Conservation (phyloP, 2,113 vertebrate species). For the Cephalopholis sonnerati region DNA sequence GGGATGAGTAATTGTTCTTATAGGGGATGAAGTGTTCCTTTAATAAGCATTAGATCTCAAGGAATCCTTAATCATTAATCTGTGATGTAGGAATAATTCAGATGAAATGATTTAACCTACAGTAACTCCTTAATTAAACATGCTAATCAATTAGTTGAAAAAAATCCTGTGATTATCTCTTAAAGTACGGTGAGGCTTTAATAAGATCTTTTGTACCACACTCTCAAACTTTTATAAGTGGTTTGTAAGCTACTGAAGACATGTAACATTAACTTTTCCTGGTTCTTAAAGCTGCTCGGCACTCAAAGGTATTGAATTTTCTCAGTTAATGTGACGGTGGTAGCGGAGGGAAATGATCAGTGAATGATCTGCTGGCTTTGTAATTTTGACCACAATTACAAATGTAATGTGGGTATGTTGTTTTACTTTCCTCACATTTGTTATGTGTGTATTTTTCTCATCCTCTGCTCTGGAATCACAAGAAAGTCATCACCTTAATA, state of each 20-base stretch:
- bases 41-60: not conserved
- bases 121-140: not conserved
- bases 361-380: not conserved
- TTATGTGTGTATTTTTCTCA: not conserved
- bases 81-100: not conserved
- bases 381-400: not conserved
- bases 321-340: not conserved
- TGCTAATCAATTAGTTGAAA: not conserved
- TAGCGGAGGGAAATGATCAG: not conserved
- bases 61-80: not conserved
- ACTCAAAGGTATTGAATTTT: not conserved
- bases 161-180: not conserved
- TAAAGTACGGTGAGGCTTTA: not conserved
- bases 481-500: too few relatives aligned
- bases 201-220: not conserved
- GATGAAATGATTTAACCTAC: too few relatives aligned
- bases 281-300: not conserved
- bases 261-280: not conserved
- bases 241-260: not conserved
- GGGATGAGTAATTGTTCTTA: too few relatives aligned
- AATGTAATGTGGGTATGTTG: not conserved
- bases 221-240: not conserved
- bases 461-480: not conserved
- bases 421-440: not conserved
- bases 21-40: too few relatives aligned